A percentile compares a stretch with the other conserved stretches of the same genome.
These are phyloP conservation scores for Cheilosia vernalis DNA, from an alignment of 2,888 invertebrate species.

Conservation along the genomic window DNA sequence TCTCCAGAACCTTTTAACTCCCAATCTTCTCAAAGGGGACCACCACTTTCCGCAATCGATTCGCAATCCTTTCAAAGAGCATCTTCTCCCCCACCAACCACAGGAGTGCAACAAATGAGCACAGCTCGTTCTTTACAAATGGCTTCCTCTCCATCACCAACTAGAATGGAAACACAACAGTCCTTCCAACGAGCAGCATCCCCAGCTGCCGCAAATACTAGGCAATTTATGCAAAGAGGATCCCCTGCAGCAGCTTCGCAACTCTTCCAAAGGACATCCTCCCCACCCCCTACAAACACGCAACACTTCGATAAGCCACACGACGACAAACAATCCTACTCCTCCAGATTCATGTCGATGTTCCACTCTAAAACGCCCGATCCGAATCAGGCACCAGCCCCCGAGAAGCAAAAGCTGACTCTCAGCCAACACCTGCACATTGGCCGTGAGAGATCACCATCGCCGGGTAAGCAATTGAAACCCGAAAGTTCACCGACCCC, in stretches of 20 bases:
- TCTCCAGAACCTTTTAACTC: neutral
- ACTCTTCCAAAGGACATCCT: slow-evolving; percentile 28
- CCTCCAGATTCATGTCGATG: slow-evolving; percentile 80
- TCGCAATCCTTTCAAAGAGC: slow-evolving; percentile 22
- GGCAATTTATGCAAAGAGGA: slow-evolving; percentile 5
- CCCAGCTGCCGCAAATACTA: slow-evolving; percentile 10
- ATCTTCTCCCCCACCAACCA: slow-evolving; percentile 20
- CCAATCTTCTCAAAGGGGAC: slow-evolving; percentile 11
- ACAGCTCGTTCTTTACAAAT: slow-evolving; percentile 1
- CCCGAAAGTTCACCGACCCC: slow-evolving; percentile 76
- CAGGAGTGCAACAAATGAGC: slow-evolving; percentile 14
- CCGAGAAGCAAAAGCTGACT: slow-evolving; percentile 37
- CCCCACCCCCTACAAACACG: neutral
- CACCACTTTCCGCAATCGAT: slow-evolving; percentile 1
- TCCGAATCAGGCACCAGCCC: neutral
- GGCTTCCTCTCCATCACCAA: neutral
- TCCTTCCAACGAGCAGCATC: slow-evolving; percentile 14
- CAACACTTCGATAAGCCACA: slow-evolving; percentile 24
- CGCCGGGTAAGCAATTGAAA: slow-evolving; percentile 65
- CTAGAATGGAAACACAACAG: neutral
- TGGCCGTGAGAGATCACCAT: slow-evolving; percentile 76
- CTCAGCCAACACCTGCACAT: slow-evolving; percentile 40
- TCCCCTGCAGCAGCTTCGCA: neutral
- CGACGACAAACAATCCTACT: slow-evolving; percentile 79
- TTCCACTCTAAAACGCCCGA: slow-evolving; percentile 78